Base-by-base conservation (phyloP, 2,888 invertebrate genomes). In the Pristionchus exspectatus region DNA sequence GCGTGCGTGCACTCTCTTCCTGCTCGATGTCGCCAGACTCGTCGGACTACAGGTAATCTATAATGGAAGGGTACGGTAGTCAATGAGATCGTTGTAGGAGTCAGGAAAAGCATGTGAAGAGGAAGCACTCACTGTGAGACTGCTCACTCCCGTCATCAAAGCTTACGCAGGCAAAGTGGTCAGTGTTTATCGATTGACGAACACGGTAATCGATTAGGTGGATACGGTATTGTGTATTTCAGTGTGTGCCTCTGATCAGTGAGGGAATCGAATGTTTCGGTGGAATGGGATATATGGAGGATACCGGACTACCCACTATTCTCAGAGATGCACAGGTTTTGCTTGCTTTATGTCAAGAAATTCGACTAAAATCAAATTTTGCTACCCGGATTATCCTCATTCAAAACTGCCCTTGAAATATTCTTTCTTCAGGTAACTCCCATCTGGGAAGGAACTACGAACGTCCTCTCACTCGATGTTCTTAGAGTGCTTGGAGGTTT, bases 391-490 rank as follows among this genome's bases (percentile, higher is more conserved):
- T 44, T 18, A 56, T 56, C 66, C 10, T 66, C 27, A 10, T 30
- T 27, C 16, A 16, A 59, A 21, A 59, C 33, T 33, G 44, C 38
- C 38, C n/a, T 69, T 24, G 27, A 69, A 27, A 69, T 30, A n/a
- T 50, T 1, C 3, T 30, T 24, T 59, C 9, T 85, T 0, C 21
- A 96, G 96, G 96, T 96, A 2, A 94, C 96, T 59, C 96, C 96
- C 27, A 96, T 96, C 90, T 96, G 96, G 96, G 96, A 96, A 94
- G 96, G 96, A 30, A 96, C 96, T 1, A 96, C 96, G 14, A 96
- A 96, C 93, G 95, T 96, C 66, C 94, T 96, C 69, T 96, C 96
- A 0, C 93, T 96, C 63, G 96, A 96, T 93, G 96, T 96, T 9
- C 94, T 96, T 12, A 94, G 96, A 88, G 96, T 96, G 16, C 54